A percentile compares a stretch with the other conserved stretches of the same genome.
phyloP scores from a whole-genome alignment of 1,140 invertebrate species.

The Apolygus lucorum region DNA sequence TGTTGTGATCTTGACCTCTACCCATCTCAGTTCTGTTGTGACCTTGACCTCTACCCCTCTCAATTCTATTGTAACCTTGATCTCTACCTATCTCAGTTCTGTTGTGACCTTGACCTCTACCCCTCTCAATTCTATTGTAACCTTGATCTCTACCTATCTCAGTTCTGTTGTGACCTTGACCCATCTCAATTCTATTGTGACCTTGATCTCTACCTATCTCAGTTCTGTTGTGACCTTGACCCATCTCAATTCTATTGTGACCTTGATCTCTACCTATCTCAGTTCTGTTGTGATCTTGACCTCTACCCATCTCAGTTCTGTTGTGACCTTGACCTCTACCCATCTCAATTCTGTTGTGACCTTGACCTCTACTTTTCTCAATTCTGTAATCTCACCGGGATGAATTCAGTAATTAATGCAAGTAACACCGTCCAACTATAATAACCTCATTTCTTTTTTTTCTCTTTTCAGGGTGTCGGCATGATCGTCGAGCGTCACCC shows the following conservation, averaged over 20 bases:
- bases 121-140: not conserved
- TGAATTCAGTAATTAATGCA: not conserved
- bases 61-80: not conserved
- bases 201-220: not conserved
- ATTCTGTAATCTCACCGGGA: not conserved
- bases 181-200: not conserved
- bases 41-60: not conserved
- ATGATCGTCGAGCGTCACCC: conserved; percentile 94
- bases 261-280: too few relatives aligned
- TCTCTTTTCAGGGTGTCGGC: conserved; percentile 72
- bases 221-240: not conserved
- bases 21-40: not conserved
- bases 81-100: not conserved
- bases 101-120: not conserved
- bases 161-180: not conserved
- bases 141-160: too few relatives aligned
- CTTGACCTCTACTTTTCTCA: not conserved
- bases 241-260: not conserved
- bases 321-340: not conserved
- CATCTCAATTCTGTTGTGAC: not conserved
- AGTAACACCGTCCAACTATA: not conserved
- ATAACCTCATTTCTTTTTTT: too few relatives aligned
- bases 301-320: not conserved
- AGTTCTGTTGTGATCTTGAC: not conserved
- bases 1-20: not conserved